Conservation (phyloP, 2,888 invertebrate species). For the Drosophila kuntzei region DNA sequence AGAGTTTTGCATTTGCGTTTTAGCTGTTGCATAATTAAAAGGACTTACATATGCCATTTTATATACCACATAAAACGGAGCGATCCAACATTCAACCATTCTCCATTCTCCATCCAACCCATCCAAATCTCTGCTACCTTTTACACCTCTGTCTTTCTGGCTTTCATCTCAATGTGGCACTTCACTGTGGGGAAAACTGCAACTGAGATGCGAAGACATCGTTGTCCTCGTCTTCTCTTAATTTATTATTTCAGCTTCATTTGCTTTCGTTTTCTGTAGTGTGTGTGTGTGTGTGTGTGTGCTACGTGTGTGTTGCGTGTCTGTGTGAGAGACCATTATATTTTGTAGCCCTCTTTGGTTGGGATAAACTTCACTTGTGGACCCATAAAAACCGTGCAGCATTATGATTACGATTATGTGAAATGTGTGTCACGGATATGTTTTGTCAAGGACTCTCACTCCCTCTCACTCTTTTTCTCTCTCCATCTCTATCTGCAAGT, state of each 20-base stretch:
- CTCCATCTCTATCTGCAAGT: neutral
- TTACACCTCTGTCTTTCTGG: conserved; percentile 50
- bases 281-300: conserved; percentile 31
- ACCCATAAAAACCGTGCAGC: conserved; percentile 66
- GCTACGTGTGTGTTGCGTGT: conserved; percentile 7
- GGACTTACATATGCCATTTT: conserved; percentile 45
- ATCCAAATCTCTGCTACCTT: conserved; percentile 28
- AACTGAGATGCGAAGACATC: conserved; percentile 42
- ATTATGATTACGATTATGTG: conserved; percentile 74
- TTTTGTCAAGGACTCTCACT: conserved; percentile 15
- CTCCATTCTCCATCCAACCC: too few species aligned
- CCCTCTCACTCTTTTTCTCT: neutral
- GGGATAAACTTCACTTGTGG: conserved; percentile 56
- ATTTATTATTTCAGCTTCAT: conserved; percentile 78
- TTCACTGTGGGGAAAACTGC: conserved; percentile 40
- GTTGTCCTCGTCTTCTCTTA: conserved; percentile 46
- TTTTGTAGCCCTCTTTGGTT: conserved; percentile 63
- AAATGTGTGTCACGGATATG: conserved; percentile 53
- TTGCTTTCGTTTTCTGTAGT: conserved; percentile 27
- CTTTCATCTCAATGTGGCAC: conserved; percentile 44
- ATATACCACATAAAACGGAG: conserved; percentile 44
- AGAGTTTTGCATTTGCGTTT: conserved; percentile 73
- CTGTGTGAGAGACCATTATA: conserved; percentile 56
- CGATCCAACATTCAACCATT: neutral
- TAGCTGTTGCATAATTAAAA: conserved; percentile 69